A percentile compares a stretch with the other conserved stretches of the same genome.
Evolutionary conservation across 2,888 invertebrate species (phyloP).

Genomic region (Thalpophila matura): DNA sequence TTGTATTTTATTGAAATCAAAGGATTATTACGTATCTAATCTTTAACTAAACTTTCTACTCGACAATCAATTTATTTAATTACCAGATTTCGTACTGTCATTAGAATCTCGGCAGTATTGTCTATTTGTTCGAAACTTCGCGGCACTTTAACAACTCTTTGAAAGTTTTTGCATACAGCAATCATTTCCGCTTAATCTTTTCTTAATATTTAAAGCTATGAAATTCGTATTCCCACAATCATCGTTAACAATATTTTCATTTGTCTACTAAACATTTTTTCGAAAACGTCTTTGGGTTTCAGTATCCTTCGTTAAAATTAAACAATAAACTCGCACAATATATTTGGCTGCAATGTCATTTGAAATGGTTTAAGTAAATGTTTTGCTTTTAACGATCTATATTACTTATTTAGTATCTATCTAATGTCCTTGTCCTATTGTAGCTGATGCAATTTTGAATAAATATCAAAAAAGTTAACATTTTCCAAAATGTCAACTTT

Average conservation of each 20-base stretch:
- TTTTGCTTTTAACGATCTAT: no score
- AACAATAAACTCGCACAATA: no score
- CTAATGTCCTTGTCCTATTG: background rate
- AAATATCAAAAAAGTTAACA: no score
- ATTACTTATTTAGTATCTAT: no score
- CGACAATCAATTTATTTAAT: slow-evolving; percentile 50
- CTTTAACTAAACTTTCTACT: slow-evolving; percentile 44
- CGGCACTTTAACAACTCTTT: slow-evolving; percentile 37
- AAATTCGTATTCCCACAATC: slow-evolving; percentile 42
- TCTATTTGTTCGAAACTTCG: slow-evolving; percentile 37
- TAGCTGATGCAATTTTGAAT: no score
- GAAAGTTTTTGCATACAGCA: slow-evolving; percentile 50
- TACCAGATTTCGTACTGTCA: slow-evolving; percentile 39
- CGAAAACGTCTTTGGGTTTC: slow-evolving; percentile 23
- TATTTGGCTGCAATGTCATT: slow-evolving; percentile 17
- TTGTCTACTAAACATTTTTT: slow-evolving; percentile 37
- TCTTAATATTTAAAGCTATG: slow-evolving; percentile 12
- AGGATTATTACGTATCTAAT: slow-evolving; percentile 35
- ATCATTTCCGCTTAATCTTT: slow-evolving; percentile 38
- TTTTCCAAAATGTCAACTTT: no score
- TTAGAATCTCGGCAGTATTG: slow-evolving; percentile 34
- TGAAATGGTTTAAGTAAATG: slow-evolving; percentile 3
- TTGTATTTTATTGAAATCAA: slow-evolving; percentile 25
- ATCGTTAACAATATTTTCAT: slow-evolving; percentile 37
- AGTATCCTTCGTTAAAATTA: slow-evolving; percentile 31